Base-by-base conservation (phyloP, 1,140 invertebrate genomes). In the Drosophila bocqueti region DNA sequence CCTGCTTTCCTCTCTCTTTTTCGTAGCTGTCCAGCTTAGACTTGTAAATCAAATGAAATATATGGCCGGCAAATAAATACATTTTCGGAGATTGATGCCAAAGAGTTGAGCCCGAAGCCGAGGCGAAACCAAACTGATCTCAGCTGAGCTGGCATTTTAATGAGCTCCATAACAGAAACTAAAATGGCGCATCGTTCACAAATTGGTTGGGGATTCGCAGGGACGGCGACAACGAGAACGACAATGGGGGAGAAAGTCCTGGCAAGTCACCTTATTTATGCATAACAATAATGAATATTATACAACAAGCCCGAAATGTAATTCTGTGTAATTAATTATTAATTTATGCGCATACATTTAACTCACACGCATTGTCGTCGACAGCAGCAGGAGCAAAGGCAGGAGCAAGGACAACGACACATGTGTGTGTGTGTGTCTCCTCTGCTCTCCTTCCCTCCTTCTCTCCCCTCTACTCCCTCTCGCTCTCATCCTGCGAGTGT, bases 281-380 rank as follows among this genome's bases (percentile, higher is more conserved):
- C 91, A 92, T 92, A 92, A 92, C 91, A 92, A 92, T 92, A 92
- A 92, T 92, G 91, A 92, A 92, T 92, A 92, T 92, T 92, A 92
- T 91, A 92, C 87, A 91, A 92, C 91, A 90, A 91, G 90, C 89
- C 90, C 90, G 86, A 92, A 92, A 92, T 92, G 91, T 92, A 92
- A 92, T 92, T 92, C 91, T 92, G 83, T 92, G 91, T 92, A 92
- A 92, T 92, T 92, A 92, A 92, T 92, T 92, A 92, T 92, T 92
- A 92, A 92, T 92, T 92, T 92, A 92, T 92, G 91, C 91, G 91
- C 91, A 92, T 92, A 92, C 91, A 92, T 92, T 92, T 91, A 91
- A 92, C 77, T 87, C 90, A 84, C 90, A 92, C 85, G 82, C 91
- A 92, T 92, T 92, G 82, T 92, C 77, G 81, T 90, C 84, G 84